Base-by-base conservation (phyloP, 2,888 invertebrate species). In the Euspilapteryx auroguttella region DNA sequence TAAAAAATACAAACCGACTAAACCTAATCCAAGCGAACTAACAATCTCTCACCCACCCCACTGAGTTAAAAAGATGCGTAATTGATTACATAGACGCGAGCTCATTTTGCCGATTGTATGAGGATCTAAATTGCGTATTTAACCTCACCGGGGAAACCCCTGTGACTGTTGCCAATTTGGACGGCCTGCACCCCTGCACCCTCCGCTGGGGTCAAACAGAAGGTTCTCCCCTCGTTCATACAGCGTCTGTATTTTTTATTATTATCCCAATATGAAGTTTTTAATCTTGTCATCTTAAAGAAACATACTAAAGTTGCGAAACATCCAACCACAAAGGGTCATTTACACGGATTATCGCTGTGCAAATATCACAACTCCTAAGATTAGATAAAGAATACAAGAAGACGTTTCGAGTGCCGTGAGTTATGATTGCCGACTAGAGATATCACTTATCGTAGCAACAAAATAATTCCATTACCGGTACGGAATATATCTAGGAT, bases 21-120 rank as follows among this genome's bases (percentile, higher is more conserved):
- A n/a, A n/a, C n/a, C n/a, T n/a, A n/a, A n/a, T n/a, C n/a, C n/a
- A n/a, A n/a, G n/a, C n/a, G n/a, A n/a, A n/a, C n/a, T n/a, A n/a
- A n/a, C n/a, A n/a, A n/a, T n/a, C n/a, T n/a, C n/a, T n/a, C n/a
- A n/a, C n/a, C n/a, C n/a, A n/a, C n/a, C n/a, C n/a, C n/a, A n/a
- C n/a, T n/a, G n/a, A n/a, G n/a, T 45, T 47, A 57, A 65, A 69
- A 61, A 59, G 49, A 57, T 55, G 50, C 49, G 58, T 69, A 69
- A 73, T 68, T 69, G 68, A 69, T 73, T 69, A 59, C 58, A 63
- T 57, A 54, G 58, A 55, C 49, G 51, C 54, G 49, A 62, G 55
- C 65, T 71, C 69, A 66, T 73, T 69, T 62, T 51, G 53, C 45
- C 65, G 66, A 71, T 71, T 71, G 75, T 68, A 63, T 57, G 46